Evolutionary conservation across 2,113 vertebrate species (phyloP).

Genomic region (Oxygymnocypris stewartii): DNA sequence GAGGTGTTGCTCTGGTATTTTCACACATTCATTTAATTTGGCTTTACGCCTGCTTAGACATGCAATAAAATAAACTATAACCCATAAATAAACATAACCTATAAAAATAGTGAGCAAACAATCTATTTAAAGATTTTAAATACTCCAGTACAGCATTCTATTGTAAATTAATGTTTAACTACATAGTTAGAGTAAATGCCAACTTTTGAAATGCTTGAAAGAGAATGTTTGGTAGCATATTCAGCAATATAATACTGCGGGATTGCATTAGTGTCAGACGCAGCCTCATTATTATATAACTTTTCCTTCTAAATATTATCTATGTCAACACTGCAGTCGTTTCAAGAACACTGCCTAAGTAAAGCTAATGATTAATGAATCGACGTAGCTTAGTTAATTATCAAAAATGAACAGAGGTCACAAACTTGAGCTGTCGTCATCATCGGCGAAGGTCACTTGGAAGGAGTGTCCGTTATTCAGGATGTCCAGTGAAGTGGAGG

Average conservation of each 20-base stretch:
- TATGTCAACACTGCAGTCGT: not conserved
- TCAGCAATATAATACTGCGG: not conserved
- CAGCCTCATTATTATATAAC: slow-evolving; percentile 4
- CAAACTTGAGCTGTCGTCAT: slow-evolving; percentile 88
- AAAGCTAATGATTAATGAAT: slow-evolving; percentile 33
- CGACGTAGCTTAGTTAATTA: not conserved
- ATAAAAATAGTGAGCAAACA: not conserved
- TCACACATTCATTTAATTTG: not conserved
- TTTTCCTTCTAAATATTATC: slow-evolving; percentile 3
- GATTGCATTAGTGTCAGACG: not conserved
- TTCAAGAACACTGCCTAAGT: not conserved
- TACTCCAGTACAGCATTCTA: not conserved
- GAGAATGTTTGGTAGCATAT: not conserved
- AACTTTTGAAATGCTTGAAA: not conserved
- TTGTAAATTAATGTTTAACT: slow-evolving; percentile 53
- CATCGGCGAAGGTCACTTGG: slow-evolving; percentile 89
- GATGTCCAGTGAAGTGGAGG: slow-evolving; percentile 84
- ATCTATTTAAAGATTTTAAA: not conserved
- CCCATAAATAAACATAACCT: not conserved
- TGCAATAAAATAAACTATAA: not conserved
- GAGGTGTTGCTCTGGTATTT: not conserved
- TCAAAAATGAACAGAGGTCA: slow-evolving; percentile 28
- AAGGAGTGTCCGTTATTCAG: slow-evolving; percentile 92
- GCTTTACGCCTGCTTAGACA: not conserved
- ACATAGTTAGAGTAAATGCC: not conserved